A percentile compares a stretch with the other conserved stretches of the same genome.
Evolutionary conservation across 2,888 invertebrate species (phyloP).

Genomic region (Nebria salina): DNA sequence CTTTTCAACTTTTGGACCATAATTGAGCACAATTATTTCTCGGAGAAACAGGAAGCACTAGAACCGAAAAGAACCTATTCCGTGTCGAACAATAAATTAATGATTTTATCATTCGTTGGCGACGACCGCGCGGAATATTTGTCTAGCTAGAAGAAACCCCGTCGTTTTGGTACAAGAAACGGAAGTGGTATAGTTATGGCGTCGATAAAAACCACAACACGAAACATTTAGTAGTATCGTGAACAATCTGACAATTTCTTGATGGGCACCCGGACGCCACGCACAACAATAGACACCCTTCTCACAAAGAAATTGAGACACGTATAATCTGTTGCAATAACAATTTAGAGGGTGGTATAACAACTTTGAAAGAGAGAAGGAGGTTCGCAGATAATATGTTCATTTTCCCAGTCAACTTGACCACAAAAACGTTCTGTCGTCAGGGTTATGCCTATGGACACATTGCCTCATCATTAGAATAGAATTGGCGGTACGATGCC

Average conservation of each 20-base stretch:
- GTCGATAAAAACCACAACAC: conserved; percentile 41
- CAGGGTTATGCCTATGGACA: conserved; percentile 12
- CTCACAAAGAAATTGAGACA: conserved; percentile 1
- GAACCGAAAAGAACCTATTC: too few relatives aligned
- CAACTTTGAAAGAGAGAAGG: background rate
- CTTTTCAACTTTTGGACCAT: too few relatives aligned
- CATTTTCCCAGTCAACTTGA: conserved; percentile 33
- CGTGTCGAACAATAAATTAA: too few relatives aligned
- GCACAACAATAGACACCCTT: background rate
- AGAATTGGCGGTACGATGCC: background rate
- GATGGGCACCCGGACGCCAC: conserved; percentile 19
- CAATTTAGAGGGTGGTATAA: conserved; percentile 20
- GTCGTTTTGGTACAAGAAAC: conserved; percentile 7
- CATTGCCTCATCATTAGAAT: background rate
- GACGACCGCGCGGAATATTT: too few relatives aligned
- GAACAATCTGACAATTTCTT: conserved; percentile 37
- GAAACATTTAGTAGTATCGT: conserved; percentile 39
- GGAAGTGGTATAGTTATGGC: conserved; percentile 21
- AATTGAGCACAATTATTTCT: too few relatives aligned
- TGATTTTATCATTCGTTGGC: too few relatives aligned
- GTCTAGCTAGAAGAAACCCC: background rate
- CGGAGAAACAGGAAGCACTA: too few relatives aligned
- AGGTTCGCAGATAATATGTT: conserved; percentile 31
- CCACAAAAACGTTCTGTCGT: conserved; percentile 37
- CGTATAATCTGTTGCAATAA: conserved; percentile 42